Base-by-base conservation (phyloP, 2,797 vertebrate genomes). In the Buphagus erythrorhynchus region DNA sequence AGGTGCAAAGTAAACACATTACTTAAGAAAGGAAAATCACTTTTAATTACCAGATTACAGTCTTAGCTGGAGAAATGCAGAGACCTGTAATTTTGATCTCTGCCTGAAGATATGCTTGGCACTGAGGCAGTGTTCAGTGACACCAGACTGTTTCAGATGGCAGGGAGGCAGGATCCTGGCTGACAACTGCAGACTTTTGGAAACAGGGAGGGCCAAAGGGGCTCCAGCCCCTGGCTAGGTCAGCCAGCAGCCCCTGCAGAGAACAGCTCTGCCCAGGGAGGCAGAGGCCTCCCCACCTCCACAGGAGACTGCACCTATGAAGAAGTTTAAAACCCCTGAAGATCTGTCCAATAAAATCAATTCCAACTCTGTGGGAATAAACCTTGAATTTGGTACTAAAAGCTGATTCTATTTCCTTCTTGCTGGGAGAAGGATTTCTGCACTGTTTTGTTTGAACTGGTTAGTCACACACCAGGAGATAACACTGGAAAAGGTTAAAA, bases 21-120 rank as follows among this genome's bases (percentile, higher is more conserved):
- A 78, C 74, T 88, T 59, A 36, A 91, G 83, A 79, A 91, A 83
- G 78, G 59, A 83, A 93, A 92, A 79, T 74, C 61, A 72, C 68
- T 86, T 88, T 55, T 82, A 91, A 96, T 87, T 80, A 85, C 57
- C 45, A 77, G 91, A 66, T 91, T 86, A 57, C 68, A 92, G 71
- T 63, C 66, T 90, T 71, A 83, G 93, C 73, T 80, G 85, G 45
- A 85, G 72, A 88, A 93, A 40, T 20, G 55, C 10, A 3, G 1
- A 40, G 46, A 76, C 29, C 59, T 73, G 59, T 77, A 88, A 85
- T 90, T 83, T 17, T 43, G 57, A 90, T 86, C 72, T 82, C 77
- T 92, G 75, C 68, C 42, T 57, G 31, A 79, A 86, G 78, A 89
- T 35, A 54, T 2, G 25, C 43, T 62, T 66, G 86, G 93, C 89